A percentile compares a stretch with the other conserved stretches of the same genome.
phyloP scores from a whole-genome alignment of 2,797 vertebrate species.

The Falco peregrinus region DNA sequence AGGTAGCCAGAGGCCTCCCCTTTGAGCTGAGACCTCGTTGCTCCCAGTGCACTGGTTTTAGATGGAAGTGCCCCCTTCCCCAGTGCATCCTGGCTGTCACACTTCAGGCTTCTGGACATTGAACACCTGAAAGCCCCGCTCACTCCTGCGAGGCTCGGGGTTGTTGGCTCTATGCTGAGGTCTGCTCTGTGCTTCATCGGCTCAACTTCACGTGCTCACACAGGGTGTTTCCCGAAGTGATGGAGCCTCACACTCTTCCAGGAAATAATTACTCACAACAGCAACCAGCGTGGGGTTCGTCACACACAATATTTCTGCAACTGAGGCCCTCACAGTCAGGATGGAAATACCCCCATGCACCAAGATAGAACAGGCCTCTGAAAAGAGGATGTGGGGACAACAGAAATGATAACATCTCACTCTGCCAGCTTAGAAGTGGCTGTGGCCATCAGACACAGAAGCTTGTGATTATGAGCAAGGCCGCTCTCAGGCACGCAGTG shows the following conservation, averaged over 20 bases:
- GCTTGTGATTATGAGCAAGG: neutral
- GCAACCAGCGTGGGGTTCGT: neutral
- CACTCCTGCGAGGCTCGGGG: neutral
- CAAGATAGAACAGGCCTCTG: neutral
- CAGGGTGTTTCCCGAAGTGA: neutral
- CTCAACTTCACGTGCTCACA: neutral
- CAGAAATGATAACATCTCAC: neutral
- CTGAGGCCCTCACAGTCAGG: neutral
- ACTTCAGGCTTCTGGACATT: neutral
- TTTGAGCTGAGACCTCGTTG: neutral
- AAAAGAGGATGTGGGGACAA: neutral
- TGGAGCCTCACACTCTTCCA: neutral
- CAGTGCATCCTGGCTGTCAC: neutral
- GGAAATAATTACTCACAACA: neutral
- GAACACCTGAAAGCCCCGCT: neutral
- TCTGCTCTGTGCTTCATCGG: neutral
- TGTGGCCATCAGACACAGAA: neutral
- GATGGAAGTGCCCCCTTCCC: neutral
- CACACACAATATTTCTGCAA: neutral
- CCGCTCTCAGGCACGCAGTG: fast-evolving
- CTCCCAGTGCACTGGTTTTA: neutral
- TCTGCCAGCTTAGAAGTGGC: neutral
- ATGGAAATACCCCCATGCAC: neutral
- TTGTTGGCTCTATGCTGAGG: neutral
- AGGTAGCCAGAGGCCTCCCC: neutral